phyloP scores from a whole-genome alignment of 2,797 vertebrate genomes.

The Sternotherus odoratus region DNA sequence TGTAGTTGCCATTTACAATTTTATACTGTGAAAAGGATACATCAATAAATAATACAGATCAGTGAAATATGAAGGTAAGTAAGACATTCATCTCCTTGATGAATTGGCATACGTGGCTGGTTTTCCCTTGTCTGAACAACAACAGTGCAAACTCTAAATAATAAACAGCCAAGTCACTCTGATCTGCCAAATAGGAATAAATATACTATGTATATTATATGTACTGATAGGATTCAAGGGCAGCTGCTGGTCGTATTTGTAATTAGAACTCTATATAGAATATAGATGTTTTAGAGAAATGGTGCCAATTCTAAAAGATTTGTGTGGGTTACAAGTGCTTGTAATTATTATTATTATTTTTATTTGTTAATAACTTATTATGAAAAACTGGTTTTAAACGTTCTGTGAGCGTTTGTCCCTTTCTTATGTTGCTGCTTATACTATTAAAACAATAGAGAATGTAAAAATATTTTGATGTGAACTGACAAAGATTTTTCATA shows the following conservation, averaged over 20 bases:
- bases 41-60: slow-evolving; percentile 59
- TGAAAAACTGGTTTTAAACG: slow-evolving; percentile 79
- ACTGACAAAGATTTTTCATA: slow-evolving; percentile 90
- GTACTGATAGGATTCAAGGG: slow-evolving; percentile 86
- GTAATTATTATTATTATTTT: slow-evolving; percentile 79
- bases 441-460: slow-evolving; percentile 90
- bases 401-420: slow-evolving; percentile 82
- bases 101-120: slow-evolving; percentile 64
- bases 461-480: slow-evolving; percentile 92
- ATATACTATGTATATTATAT: slow-evolving; percentile 87
- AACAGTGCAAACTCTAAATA: slow-evolving; percentile 72
- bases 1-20: slow-evolving; percentile 73
- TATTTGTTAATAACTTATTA: slow-evolving; percentile 82
- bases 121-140: slow-evolving; percentile 70
- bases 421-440: slow-evolving; percentile 86
- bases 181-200: slow-evolving; percentile 84
- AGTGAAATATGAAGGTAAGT: slow-evolving; percentile 73
- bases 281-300: slow-evolving; percentile 87
- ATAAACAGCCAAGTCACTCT: slow-evolving; percentile 76
- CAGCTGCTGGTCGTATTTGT: slow-evolving; percentile 85
- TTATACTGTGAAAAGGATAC: slow-evolving; percentile 77
- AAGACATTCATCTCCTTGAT: slow-evolving; percentile 63
- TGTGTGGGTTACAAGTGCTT: slow-evolving; percentile 89
- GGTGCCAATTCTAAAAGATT: slow-evolving; percentile 88
- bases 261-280: slow-evolving; percentile 87